Base-by-base conservation (phyloP, 2,113 vertebrate genomes). In the Trematocara variabile region DNA sequence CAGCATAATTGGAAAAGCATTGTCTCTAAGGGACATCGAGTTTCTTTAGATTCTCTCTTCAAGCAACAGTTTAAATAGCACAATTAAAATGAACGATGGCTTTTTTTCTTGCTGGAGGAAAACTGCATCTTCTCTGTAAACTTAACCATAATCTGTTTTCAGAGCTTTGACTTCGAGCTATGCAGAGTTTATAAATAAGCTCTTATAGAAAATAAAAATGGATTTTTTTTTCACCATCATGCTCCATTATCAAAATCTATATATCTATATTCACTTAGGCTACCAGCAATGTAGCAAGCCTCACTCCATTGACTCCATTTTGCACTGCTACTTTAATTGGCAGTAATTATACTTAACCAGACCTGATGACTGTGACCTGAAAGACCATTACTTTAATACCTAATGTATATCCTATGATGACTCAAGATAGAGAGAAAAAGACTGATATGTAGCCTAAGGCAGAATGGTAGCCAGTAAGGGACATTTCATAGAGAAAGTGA, bases 331-430 rank as follows among this genome's bases (percentile, higher is more conserved):
- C 86, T 87, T 85, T 90, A 92, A 91, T 89, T 86, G 83, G 56
- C 80, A 63, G 79, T 94, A 91, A 93, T 92, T 92, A 90, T 80
- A 84, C 63, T 86, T 89, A 94, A 87, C 91, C 86, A 86, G 86
- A 41, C 54, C 88, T 82, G 81, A 91, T 92, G 89, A 93, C 87
- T 89, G 84, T 85, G 63, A 77, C 81, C 82, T 86, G 34, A 41
- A 82, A 81, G 63, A 80, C 83, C 77, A 89, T 91, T 90, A 83
- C 30, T 79, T 68, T 70, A 80, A 85, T 79, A 84, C 75, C 25
- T 25, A 78, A n/a, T 82, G 65, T 83, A 81, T 68, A 55, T 63
- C 28, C n/a, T 48, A 22, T 37, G 53, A 65, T 80, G 25, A 58
- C 54, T 34, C 0, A 11, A 50, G 68, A 77, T 12, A 55, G 41